phyloP scores from a whole-genome alignment of 1,140 invertebrate genomes.

The Lasioglossum baleicum region DNA sequence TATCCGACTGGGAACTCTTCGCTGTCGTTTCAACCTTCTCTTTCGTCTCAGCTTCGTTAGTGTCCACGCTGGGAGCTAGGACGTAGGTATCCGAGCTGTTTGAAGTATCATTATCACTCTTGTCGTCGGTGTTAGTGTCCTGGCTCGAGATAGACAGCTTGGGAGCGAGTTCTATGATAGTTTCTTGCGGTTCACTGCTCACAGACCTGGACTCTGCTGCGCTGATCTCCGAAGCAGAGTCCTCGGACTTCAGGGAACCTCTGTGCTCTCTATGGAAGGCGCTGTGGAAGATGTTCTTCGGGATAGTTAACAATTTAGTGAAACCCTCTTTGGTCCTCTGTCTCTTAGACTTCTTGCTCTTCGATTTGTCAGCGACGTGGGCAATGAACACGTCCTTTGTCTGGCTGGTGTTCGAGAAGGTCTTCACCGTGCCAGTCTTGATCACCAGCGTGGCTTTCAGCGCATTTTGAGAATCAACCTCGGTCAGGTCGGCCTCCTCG shows the following conservation, averaged over 20 bases:
- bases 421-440: constrained; percentile 73
- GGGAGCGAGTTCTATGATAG: constrained; percentile 20
- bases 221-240: constrained; percentile 46
- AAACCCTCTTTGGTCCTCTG: constrained; percentile 66
- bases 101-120: constrained; percentile 14
- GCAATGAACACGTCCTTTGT: constrained; percentile 63
- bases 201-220: constrained; percentile 62
- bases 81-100: background rate
- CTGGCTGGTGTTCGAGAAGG: constrained; percentile 61
- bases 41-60: background rate
- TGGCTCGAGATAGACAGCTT: constrained; percentile 21
- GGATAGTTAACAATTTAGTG: constrained; percentile 73
- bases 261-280: constrained; percentile 72
- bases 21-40: background rate
- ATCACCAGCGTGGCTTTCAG: constrained; percentile 75
- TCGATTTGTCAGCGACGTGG: constrained; percentile 34
- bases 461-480: constrained; percentile 58
- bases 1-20: background rate
- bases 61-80: background rate
- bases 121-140: constrained; percentile 4
- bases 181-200: constrained; percentile 62
- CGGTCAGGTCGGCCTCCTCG: constrained; percentile 44
- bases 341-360: constrained; percentile 53
- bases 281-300: constrained; percentile 73
- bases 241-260: constrained; percentile 42